Percentiles rank a stretch among this genome's conserved stretches.
These are phyloP conservation scores for Bugulina stolonifera DNA, from an alignment of 2,888 invertebrate genomes.

Conservation along the genomic window DNA sequence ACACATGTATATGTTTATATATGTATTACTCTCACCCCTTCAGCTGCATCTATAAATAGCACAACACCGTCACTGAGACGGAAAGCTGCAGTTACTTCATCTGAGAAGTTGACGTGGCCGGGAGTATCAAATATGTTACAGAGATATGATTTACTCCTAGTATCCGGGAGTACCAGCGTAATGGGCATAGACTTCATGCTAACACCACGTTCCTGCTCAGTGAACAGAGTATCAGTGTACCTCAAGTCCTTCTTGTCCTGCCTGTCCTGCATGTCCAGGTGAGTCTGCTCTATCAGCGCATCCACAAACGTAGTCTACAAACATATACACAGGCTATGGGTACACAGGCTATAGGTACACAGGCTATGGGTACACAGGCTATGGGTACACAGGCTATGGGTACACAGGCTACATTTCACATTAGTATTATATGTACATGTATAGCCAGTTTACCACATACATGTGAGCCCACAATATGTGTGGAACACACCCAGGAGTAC, in stretches of 20 bases:
- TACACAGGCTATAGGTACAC: no score
- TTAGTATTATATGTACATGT: no score
- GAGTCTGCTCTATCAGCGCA: slow-evolving; percentile 91
- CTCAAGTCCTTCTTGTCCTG: slow-evolving; percentile 60
- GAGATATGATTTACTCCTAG: slow-evolving; percentile 90
- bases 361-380: no score
- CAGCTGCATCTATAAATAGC: slow-evolving; percentile 93
- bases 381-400: no score
- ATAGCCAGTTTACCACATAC: no score
- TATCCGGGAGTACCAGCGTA: slow-evolving; percentile 84
- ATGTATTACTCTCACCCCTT: slow-evolving; percentile 73
- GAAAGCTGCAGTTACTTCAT: slow-evolving; percentile 95
- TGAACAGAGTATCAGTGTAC: slow-evolving; percentile 89
- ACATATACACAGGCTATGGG: no score
- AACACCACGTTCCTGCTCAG: slow-evolving; percentile 92
- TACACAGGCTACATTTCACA: no score
- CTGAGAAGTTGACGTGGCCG: slow-evolving; percentile 94
- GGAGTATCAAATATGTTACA: slow-evolving; percentile 95
- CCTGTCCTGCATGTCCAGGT: slow-evolving; percentile 69
- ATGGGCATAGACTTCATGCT: slow-evolving; percentile 95
- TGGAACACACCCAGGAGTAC: no score
- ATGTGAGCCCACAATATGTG: no score
- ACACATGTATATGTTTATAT: no score
- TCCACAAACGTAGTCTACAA: slow-evolving; percentile 84
- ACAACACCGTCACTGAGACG: slow-evolving; percentile 83